These are phyloP conservation scores for Tachina fera DNA, from an alignment of 2,888 invertebrate species.

Conservation along the genomic window DNA sequence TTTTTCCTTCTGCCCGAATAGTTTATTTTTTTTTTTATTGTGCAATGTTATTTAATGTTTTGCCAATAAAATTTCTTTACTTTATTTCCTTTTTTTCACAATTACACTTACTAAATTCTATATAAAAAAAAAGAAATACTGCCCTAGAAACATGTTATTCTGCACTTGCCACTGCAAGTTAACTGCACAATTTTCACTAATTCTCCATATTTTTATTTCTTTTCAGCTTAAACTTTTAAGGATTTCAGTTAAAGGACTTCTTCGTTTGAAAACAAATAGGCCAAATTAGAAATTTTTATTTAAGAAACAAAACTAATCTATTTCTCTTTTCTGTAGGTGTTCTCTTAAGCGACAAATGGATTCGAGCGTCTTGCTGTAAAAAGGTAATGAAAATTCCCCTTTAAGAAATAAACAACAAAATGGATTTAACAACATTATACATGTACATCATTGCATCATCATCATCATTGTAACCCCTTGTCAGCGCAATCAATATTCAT, in stretches of 20 bases:
- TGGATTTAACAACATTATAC: constrained; percentile 58
- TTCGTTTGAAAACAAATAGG: not conserved
- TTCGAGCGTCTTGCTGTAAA: not conserved
- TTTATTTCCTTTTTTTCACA: not conserved
- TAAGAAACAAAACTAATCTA: constrained; percentile 63
- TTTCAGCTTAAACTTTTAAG: constrained; percentile 47
- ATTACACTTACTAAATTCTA: not conserved
- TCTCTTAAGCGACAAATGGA: not conserved
- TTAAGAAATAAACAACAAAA: constrained; percentile 32
- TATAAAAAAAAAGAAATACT: not conserved
- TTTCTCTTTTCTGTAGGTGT: constrained; percentile 66
- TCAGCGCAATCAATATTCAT: constrained; percentile 36
- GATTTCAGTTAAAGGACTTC: not conserved
- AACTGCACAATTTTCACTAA: not conserved
- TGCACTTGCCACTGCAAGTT: not conserved
- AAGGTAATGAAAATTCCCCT: constrained; percentile 44
- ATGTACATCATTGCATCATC: constrained; percentile 35
- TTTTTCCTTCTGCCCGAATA: too few species aligned
- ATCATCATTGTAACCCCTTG: constrained; percentile 58
- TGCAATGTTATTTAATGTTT: too few species aligned
- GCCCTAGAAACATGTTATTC: not conserved
- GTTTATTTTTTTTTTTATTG: too few species aligned
- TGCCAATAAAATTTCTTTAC: not conserved
- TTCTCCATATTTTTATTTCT: constrained; percentile 16
- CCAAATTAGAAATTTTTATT: not conserved